phyloP scores from a whole-genome alignment of 2,888 invertebrate species.

The Amblyjoppa proteus region DNA sequence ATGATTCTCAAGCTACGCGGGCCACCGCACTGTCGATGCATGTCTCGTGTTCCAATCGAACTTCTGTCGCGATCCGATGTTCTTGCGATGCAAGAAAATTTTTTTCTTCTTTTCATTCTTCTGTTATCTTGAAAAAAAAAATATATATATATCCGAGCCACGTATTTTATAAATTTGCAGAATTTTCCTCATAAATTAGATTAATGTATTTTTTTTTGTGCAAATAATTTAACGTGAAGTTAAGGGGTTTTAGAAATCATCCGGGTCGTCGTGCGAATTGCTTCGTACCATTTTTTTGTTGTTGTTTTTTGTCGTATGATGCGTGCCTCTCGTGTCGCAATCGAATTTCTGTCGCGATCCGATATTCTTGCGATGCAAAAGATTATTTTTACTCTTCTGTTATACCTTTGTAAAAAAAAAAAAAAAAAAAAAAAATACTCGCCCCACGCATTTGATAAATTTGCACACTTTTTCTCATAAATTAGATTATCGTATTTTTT shows the following conservation, averaged over 20 bases:
- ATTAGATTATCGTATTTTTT: neutral
- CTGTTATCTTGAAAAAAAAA: neutral
- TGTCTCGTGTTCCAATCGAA: constrained; percentile 31
- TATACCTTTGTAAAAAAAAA: neutral
- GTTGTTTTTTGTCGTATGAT: neutral
- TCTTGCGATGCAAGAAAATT: neutral
- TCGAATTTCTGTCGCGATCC: constrained; percentile 15
- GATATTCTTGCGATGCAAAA: neutral
- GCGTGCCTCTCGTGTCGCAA: constrained; percentile 23
- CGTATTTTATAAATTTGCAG: neutral
- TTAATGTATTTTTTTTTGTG: neutral
- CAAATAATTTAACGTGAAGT: no score
- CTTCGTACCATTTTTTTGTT: no score
- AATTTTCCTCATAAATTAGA: neutral
- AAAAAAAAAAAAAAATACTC: no score
- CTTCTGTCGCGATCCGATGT: constrained; percentile 3
- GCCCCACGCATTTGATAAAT: neutral
- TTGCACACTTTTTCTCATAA: neutral
- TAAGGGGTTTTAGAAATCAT: no score
- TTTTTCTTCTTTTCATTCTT: neutral
- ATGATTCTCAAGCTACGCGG: constrained; percentile 22
- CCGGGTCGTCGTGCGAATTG: no score
- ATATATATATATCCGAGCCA: neutral
- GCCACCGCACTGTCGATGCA: constrained; percentile 14
- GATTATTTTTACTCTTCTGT: neutral